A percentile compares a stretch with the other conserved stretches of the same genome.
These are phyloP conservation scores for Otolemur garnettii DNA, from an alignment of 2,113 vertebrate genomes.

Conservation along the genomic window DNA sequence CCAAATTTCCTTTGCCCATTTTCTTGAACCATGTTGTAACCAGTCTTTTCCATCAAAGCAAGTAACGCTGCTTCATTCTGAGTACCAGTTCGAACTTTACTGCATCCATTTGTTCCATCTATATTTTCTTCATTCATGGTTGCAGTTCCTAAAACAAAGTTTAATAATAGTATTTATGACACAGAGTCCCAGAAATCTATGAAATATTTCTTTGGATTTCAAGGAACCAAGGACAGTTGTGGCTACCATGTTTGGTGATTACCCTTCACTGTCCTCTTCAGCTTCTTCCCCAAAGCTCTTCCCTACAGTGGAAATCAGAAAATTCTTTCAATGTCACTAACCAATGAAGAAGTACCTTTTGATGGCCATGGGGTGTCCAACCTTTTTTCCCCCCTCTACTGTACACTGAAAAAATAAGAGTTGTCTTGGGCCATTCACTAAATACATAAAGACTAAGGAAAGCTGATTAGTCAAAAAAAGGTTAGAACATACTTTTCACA, in stretches of 20 bases:
- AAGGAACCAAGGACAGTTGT: conserved; percentile 12
- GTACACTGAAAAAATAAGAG: no score
- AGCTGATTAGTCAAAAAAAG: no score
- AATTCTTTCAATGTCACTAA: neutral
- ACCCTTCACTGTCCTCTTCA: neutral
- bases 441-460: no score
- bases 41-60: conserved; percentile 93
- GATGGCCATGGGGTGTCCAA: neutral
- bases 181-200: neutral
- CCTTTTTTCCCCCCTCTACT: no score
- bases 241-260: neutral
- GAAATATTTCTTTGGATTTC: neutral
- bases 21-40: conserved; percentile 96
- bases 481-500: no score
- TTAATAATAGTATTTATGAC: neutral
- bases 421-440: no score
- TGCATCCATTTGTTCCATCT: conserved; percentile 79
- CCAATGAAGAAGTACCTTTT: neutral
- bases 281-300: neutral
- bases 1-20: conserved; percentile 98
- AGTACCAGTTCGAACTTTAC: conserved; percentile 83
- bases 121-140: conserved; percentile 86
- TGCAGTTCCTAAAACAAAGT: conserved; percentile 83
- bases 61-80: conserved; percentile 92
- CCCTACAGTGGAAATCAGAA: neutral